These are phyloP conservation scores for Chascanopsetta lugubris DNA, from an alignment of 2,113 vertebrate genomes.

Conservation along the genomic window DNA sequence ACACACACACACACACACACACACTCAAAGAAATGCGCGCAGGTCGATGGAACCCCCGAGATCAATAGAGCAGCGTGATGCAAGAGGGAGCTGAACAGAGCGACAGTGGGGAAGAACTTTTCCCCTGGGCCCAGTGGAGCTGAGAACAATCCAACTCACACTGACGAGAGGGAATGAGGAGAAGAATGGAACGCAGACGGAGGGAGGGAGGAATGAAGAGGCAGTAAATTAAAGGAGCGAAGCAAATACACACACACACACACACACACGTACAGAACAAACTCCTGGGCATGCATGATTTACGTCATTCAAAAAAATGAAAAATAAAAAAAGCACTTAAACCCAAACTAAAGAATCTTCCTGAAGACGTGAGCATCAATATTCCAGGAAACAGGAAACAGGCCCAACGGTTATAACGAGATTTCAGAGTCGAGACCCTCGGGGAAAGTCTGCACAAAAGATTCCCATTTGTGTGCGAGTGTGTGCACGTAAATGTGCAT, in stretches of 20 bases:
- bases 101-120: constrained; percentile 49
- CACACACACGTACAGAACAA: background rate
- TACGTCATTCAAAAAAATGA: constrained; percentile 6
- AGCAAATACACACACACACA: background rate
- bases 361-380: constrained; percentile 25
- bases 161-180: constrained; percentile 25
- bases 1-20: constrained; percentile 12
- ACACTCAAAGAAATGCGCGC: constrained; percentile 13
- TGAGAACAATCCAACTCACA: constrained; percentile 46
- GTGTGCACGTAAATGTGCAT: background rate
- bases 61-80: constrained; percentile 63
- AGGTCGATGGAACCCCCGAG: constrained; percentile 48
- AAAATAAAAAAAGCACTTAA: constrained; percentile 21
- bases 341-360: constrained; percentile 37
- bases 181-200: background rate
- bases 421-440: constrained; percentile 28
- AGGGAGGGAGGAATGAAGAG: constrained; percentile 16
- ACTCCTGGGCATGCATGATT: too few species aligned
- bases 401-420: constrained; percentile 30
- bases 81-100: constrained; percentile 49
- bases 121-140: constrained; percentile 42
- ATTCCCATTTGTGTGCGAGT: constrained; percentile 2
- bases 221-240: constrained; percentile 24
- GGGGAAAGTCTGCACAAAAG: constrained; percentile 3
- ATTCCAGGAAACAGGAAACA: constrained; percentile 31